Evolutionary conservation across 2,797 vertebrate genomes (phyloP).

Genomic region (Myiothlypis chrysogaster): DNA sequence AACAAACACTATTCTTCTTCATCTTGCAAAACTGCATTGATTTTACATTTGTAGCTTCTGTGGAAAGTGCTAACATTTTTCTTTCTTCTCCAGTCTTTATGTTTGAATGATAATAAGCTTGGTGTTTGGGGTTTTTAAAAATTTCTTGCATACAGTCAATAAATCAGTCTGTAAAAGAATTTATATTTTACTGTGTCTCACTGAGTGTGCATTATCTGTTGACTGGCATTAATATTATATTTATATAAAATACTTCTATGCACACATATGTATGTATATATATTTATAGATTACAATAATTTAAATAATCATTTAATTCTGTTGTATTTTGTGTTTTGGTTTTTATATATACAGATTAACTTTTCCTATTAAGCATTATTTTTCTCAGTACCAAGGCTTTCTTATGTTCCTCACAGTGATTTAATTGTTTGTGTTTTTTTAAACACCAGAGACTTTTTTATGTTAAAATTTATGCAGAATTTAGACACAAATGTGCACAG

Average conservation of each 20-base stretch:
- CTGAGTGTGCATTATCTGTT: background rate
- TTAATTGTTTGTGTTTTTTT: fast-evolving
- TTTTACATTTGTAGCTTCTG: background rate
- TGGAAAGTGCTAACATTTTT: background rate
- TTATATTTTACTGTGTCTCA: background rate
- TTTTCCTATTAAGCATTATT: slow-evolving; percentile 28
- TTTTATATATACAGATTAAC: background rate
- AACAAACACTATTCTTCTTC: background rate
- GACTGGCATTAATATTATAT: background rate
- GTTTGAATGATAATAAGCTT: background rate
- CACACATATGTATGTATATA: slow-evolving; percentile 28
- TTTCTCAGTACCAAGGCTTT: background rate
- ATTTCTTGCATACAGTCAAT: background rate
- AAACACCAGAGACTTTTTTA: background rate
- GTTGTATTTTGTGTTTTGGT: background rate
- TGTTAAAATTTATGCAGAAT: background rate
- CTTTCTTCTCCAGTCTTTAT: background rate
- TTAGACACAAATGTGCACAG: background rate
- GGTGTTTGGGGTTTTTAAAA: background rate
- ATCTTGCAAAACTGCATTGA: background rate
- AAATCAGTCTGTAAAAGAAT: background rate
- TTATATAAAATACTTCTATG: background rate
- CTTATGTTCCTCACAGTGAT: background rate
- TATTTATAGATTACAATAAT: slow-evolving; percentile 28
- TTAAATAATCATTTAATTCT: background rate